Evolutionary conservation across 1,140 invertebrate species (phyloP).

Genomic region (Doryteuthis pealeii): DNA sequence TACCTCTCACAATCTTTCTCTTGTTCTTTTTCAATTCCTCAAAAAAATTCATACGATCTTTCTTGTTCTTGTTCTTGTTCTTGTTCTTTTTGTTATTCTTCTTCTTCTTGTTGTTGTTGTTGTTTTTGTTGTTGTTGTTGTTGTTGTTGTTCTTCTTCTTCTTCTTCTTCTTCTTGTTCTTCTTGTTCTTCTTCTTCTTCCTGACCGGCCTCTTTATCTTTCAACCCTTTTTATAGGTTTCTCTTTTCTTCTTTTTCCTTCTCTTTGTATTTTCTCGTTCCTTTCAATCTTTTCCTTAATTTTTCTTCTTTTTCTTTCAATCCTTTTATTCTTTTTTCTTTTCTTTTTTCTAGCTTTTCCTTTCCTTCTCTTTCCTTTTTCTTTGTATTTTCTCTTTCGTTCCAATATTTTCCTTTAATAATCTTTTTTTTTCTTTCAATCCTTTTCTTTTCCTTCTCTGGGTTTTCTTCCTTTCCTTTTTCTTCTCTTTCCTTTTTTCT

Average conservation of each 20-base stretch:
- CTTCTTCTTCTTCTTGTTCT: not conserved
- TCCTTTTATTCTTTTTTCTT: too few relatives aligned
- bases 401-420: too few relatives aligned
- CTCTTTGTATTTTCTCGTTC: not conserved
- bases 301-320: not conserved
- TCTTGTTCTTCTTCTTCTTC: not conserved
- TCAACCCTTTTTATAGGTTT: not conserved
- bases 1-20: not conserved
- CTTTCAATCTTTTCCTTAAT: not conserved
- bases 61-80: not conserved
- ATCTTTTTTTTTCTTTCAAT: not conserved
- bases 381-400: too few relatives aligned
- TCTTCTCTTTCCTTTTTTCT: not conserved
- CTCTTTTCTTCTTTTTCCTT: not conserved
- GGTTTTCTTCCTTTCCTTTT: not conserved
- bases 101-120: not conserved
- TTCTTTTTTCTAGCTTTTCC: too few relatives aligned
- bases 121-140: not conserved
- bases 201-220: not conserved
- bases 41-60: not conserved
- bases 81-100: not conserved
- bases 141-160: not conserved
- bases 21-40: not conserved
- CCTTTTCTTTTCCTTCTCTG: not conserved
- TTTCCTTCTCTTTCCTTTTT: too few relatives aligned